phyloP scores from a whole-genome alignment of 2,888 invertebrate genomes.

The Hypsopygia costalis region DNA sequence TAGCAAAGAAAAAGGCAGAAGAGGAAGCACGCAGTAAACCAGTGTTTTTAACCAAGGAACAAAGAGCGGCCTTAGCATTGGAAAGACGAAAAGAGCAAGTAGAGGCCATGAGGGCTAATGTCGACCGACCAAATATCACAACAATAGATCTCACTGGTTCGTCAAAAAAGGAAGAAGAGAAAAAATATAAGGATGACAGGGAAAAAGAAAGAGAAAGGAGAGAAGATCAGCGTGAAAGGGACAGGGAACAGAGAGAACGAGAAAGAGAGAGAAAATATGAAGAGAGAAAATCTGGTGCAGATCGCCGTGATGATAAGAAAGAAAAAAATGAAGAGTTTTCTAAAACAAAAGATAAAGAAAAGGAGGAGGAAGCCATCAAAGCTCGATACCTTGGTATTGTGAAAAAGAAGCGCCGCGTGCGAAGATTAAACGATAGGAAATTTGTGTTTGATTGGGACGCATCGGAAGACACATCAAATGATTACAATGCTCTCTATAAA shows the following conservation, averaged over 20 bases:
- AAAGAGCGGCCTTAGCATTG: slow-evolving; percentile 94
- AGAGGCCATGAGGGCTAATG: slow-evolving; percentile 86
- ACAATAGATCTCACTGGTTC: slow-evolving; percentile 75
- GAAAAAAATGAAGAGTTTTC: slow-evolving; percentile 74
- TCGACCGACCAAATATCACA: slow-evolving; percentile 68
- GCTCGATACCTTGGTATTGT: slow-evolving; percentile 96
- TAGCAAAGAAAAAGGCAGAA: slow-evolving; percentile 97
- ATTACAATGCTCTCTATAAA: slow-evolving; percentile 98
- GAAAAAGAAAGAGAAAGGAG: slow-evolving; percentile 63
- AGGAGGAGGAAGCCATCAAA: slow-evolving; percentile 96
- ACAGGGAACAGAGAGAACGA: slow-evolving; percentile 82
- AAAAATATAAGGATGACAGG: slow-evolving; percentile 57
- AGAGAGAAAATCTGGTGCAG: slow-evolving; percentile 72
- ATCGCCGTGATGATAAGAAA: slow-evolving; percentile 70
- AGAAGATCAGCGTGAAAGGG: slow-evolving; percentile 49
- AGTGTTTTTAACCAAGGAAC: slow-evolving; percentile 97
- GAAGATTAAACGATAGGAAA: slow-evolving; percentile 97
- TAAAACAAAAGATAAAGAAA: slow-evolving; percentile 91
- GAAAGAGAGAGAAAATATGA: slow-evolving; percentile 69
- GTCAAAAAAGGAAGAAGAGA: slow-evolving; percentile 69
- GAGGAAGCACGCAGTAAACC: slow-evolving; percentile 97
- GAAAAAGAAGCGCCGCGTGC: slow-evolving; percentile 95
- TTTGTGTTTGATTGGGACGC: slow-evolving; percentile 99
- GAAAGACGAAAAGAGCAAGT: slow-evolving; percentile 94
- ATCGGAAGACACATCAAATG: slow-evolving; percentile 98